These are phyloP conservation scores for Heliconius melpomene DNA, from an alignment of 1,140 invertebrate genomes.

Conservation along the genomic window DNA sequence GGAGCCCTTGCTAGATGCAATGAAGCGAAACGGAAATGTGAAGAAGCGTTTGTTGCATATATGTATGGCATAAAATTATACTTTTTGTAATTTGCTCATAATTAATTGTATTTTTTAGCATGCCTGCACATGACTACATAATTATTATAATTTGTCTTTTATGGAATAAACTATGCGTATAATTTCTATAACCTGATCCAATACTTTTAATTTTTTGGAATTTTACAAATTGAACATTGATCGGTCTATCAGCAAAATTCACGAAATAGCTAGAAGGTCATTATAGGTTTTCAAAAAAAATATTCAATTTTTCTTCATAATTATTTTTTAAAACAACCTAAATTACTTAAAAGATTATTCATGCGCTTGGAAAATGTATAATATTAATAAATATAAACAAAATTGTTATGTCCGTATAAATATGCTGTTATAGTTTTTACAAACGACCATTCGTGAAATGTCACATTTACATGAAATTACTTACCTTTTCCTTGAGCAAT, in stretches of 20 bases:
- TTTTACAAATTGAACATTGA: too few relatives aligned
- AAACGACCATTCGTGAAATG: conserved; percentile 22
- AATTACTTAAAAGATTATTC: too few relatives aligned
- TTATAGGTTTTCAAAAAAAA: too few relatives aligned
- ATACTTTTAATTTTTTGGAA: too few relatives aligned
- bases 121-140: background rate
- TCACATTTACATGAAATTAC: conserved; percentile 25
- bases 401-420: background rate
- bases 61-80: conserved; percentile 12
- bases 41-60: background rate
- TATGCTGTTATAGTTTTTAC: background rate
- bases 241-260: too few relatives aligned
- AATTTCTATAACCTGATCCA: background rate
- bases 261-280: too few relatives aligned
- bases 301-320: too few relatives aligned
- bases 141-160: conserved; percentile 14
- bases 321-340: too few relatives aligned
- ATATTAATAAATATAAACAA: background rate
- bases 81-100: conserved; percentile 12
- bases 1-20: background rate
- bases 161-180: conserved; percentile 8
- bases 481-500: background rate
- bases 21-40: conserved; percentile 3
- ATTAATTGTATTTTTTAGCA: conserved; percentile 18
- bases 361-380: background rate